phyloP scores from a whole-genome alignment of 2,888 invertebrate genomes.

The Syrista parreyssii region DNA sequence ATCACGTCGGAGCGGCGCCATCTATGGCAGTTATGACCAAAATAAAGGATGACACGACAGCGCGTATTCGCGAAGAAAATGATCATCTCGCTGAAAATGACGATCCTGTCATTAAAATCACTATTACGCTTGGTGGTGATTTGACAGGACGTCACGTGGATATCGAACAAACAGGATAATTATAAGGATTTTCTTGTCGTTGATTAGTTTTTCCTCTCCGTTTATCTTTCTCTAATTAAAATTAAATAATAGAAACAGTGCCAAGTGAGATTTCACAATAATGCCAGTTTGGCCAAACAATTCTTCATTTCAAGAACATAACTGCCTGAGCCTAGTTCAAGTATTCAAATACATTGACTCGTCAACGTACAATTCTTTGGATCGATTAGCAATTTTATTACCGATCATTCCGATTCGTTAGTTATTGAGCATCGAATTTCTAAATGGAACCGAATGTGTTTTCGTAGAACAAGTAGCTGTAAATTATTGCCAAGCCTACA shows the following conservation, averaged over 20 bases:
- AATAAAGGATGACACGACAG: neutral
- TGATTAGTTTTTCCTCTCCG: neutral
- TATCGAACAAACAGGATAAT: neutral
- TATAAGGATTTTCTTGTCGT: neutral
- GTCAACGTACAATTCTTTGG: no score
- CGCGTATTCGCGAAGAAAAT: slow-evolving; percentile 16
- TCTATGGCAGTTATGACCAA: neutral
- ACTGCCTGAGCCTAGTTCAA: no score
- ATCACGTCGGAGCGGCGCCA: neutral
- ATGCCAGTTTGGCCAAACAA: neutral
- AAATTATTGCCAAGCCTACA: neutral
- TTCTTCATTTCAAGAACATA: neutral
- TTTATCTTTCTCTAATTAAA: neutral
- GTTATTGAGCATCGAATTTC: neutral
- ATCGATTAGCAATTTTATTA: no score
- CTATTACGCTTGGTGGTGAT: slow-evolving; percentile 16
- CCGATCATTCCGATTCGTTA: no score
- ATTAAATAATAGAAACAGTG: neutral
- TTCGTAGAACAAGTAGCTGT: neutral
- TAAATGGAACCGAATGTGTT: neutral
- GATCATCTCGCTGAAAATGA: slow-evolving; percentile 13
- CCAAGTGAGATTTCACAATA: neutral
- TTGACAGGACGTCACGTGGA: neutral
- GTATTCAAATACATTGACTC: no score
- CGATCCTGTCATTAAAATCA: slow-evolving; percentile 22